Base-by-base conservation (phyloP, 2,113 vertebrate genomes). In the Gobius niger region DNA sequence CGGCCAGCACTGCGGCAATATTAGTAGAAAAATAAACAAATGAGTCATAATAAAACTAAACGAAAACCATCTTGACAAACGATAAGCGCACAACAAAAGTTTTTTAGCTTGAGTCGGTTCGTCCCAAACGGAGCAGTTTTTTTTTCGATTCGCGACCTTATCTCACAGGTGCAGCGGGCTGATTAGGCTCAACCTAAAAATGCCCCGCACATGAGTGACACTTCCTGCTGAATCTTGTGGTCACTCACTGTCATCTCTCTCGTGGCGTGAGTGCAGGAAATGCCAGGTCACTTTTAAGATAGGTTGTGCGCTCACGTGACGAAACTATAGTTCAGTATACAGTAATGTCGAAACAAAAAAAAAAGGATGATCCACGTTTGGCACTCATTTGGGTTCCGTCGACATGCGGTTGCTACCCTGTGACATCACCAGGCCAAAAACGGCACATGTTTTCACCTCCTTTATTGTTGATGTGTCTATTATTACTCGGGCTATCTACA, bases 151-250 rank as follows among this genome's bases (percentile, higher is more conserved):
- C 40, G 44, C 40, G 44, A 42, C 57, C 40, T 60, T 60, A 60
- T 60, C 57, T 60, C 5, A 60, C 57, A 60, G 57, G 57, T 60
- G 57, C 57, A 44, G 57, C 44, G 1, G 40, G 14, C 57, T n/a
- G 57, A 60, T 60, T 60, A 60, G 57, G 42, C 57, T 44, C 8
- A 60, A 60, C 13, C 40, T 60, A 60, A 60, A 60, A 42, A 44
- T 44, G 54, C 42, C 8, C 8, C 16, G 4, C 40, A 9, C 34
- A 42, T 44, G 40, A 60, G 41, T 57, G 57, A 44, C 57, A 60
- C 7, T 44, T 60, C 57, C 34, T 41, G 57, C 57, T 42, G 40
- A n/a, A 15, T 42, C 15, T 44, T 60, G 40, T n/a, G 57, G 40
- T 60, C 57, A 42, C 57, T 60, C 57, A 42, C 57, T 60, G 57